Conservation (phyloP, 2,113 vertebrate species). For the Sitta europaea region DNA sequence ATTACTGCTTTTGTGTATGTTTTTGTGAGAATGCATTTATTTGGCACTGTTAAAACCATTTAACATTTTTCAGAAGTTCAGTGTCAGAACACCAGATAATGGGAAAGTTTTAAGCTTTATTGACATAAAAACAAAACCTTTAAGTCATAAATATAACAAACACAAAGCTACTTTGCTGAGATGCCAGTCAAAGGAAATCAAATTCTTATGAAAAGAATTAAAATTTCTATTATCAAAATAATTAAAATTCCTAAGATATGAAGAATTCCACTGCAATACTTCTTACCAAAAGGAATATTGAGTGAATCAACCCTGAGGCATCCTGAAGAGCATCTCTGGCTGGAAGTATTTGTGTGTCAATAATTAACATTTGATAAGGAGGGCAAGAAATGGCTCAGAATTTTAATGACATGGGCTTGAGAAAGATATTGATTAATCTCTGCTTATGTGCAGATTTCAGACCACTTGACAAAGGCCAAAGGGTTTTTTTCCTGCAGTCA, state of each 20-base stretch:
- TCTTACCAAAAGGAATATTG: not conserved
- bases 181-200: not conserved
- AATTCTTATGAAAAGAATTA: not conserved
- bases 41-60: not conserved
- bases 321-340: not conserved
- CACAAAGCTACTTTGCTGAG: not conserved
- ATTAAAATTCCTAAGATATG: not conserved
- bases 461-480: not conserved
- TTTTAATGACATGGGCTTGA: not conserved
- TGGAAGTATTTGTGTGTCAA: not conserved
- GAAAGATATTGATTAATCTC: not conserved
- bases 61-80: conserved; percentile 5
- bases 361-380: not conserved
- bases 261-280: not conserved
- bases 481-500: not conserved
- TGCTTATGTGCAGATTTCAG: not conserved
- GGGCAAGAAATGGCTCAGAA: not conserved
- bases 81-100: not conserved
- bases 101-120: conserved; percentile 11
- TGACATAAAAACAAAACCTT: not conserved
- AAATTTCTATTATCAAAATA: not conserved
- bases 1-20: not conserved
- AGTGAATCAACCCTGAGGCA: not conserved
- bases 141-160: not conserved
- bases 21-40: conserved; percentile 4